Evolutionary conservation across 1,140 invertebrate genomes (phyloP), one percentile per base, ranked within the genome.

Genomic region (Lysiphlebus fabarum): DNA sequence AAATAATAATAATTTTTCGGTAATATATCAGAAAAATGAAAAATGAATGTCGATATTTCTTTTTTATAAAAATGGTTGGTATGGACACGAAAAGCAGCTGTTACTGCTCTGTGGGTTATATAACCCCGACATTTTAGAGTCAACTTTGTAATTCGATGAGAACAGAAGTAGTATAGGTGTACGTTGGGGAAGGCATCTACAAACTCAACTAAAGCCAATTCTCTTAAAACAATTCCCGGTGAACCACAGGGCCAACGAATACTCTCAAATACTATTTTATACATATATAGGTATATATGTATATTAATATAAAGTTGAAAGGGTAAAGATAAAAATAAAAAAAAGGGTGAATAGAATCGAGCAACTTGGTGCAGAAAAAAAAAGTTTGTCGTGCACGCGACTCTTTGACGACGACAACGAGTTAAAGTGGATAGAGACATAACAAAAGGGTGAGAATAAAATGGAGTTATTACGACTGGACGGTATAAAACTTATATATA

Each of bases 391-490:
- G 17, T 4, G 17, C 17, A 26, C 17, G 17, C 17, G 38, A 8
- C 38, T 11, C 2, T 2, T 11, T 11, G 38, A 40, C 38, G 38
- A 40, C 38, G 38, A 40, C 38, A 40, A 11, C 38, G 38, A 4
- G 10, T 40, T 40, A 11, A 40, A 40, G 38, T 40, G 38, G 38
- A 26, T 26, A 26, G 4, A 26, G 17, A 26, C 17, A 4, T 11
- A 40, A 7, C 1, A 40, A 11, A 4, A 9, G 17, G 36, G 49
- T 37, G 12, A 12, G 36, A 33, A 34, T 5, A 36, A 51, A 51
- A 51, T 51, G 49, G 49, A 51, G 38, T 51, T 51, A 51, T 51
- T 51, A 51, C 49, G 49, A 51, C 49, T 51, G 49, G 49, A 38
- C 36, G 34, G 34, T 11, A 33, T 36, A 11, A 33, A 49, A 49